Conservation (phyloP, 1,140 invertebrate genomes). For the Apis laboriosa region DNA sequence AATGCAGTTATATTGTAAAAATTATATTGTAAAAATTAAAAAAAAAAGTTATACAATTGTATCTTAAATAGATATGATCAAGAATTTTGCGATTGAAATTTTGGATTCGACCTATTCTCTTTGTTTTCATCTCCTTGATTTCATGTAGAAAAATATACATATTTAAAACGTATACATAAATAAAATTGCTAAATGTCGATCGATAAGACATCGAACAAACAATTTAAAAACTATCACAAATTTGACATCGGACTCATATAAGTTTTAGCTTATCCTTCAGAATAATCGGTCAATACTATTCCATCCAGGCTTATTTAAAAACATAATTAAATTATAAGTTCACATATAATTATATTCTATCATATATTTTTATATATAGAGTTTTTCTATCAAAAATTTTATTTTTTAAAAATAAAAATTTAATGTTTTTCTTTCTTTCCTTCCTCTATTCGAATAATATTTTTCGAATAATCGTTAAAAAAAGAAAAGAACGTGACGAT, state of each 20-base stretch:
- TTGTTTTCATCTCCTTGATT: not conserved
- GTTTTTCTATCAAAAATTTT: not conserved
- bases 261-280: conserved; percentile 40
- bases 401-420: not conserved
- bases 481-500: not conserved
- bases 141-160: conserved; percentile 7
- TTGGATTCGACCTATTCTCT: not conserved
- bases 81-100: not conserved
- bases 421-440: too few relatives aligned
- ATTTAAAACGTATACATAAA: conserved; percentile 35
- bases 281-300: conserved; percentile 50
- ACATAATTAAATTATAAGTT: conserved; percentile 1
- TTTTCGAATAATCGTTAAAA: not conserved
- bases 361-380: too few relatives aligned
- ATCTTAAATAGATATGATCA: not conserved
- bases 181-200: conserved; percentile 43
- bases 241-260: conserved; percentile 57
- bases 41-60: too few relatives aligned
- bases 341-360: not conserved
- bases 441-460: too few relatives aligned
- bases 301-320: conserved; percentile 19
- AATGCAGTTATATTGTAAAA: not conserved
- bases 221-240: conserved; percentile 56
- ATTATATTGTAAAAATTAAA: too few relatives aligned
- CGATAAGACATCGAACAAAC: conserved; percentile 54